A percentile compares a stretch with the other conserved stretches of the same genome.
These are phyloP conservation scores for Mycetomoellerius zeteki DNA, from an alignment of 1,140 invertebrate species.

Conservation along the genomic window DNA sequence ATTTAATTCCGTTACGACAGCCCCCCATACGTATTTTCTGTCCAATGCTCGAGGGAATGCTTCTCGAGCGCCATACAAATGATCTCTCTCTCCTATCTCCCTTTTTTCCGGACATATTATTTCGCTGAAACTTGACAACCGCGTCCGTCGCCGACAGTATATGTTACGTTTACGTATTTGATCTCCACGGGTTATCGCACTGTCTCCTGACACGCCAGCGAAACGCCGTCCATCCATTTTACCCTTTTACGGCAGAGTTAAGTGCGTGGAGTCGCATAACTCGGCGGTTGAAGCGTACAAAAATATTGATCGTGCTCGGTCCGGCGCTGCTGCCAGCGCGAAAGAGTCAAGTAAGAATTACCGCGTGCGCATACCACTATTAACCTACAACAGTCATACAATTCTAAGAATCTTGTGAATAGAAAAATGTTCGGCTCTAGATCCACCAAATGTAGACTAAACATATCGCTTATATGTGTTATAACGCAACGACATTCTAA, in stretches of 20 bases:
- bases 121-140: slow-evolving; percentile 50
- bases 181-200: slow-evolving; percentile 52
- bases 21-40: slow-evolving; percentile 45
- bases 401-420: slow-evolving; percentile 5
- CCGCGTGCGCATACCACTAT: background rate
- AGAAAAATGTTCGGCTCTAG: too few relatives aligned
- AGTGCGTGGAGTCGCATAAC: slow-evolving; percentile 55
- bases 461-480: background rate
- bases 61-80: slow-evolving; percentile 38
- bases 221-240: slow-evolving; percentile 45
- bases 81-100: background rate
- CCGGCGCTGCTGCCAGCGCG: slow-evolving; percentile 9
- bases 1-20: slow-evolving; percentile 35
- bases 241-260: slow-evolving; percentile 33
- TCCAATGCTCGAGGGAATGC: slow-evolving; percentile 26
- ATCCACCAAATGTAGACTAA: background rate
- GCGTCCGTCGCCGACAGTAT: slow-evolving; percentile 36
- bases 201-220: slow-evolving; percentile 39
- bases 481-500: background rate
- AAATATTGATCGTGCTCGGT: slow-evolving; percentile 57
- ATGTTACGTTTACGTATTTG: slow-evolving; percentile 55
- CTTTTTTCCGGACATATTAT: slow-evolving; percentile 47
- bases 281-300: slow-evolving; percentile 37
- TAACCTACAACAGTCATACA: slow-evolving; percentile 42
- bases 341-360: slow-evolving; percentile 47